phyloP scores from a whole-genome alignment of 23 tunicate genomes.

The Phallusia fumigata region DNA sequence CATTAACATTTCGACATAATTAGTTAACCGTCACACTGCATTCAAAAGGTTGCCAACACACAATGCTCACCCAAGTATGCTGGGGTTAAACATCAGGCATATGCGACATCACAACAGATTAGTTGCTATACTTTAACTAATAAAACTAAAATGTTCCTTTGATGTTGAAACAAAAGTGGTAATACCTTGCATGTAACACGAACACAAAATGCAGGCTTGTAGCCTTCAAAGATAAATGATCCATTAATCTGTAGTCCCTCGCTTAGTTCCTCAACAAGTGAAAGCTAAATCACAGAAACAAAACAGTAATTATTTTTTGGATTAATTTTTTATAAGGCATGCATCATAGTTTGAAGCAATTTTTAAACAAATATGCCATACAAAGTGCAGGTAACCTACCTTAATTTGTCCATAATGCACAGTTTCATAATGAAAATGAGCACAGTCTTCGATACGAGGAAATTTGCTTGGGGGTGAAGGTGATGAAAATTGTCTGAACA shows the following conservation, averaged over 20 bases:
- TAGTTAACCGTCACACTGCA: too few relatives aligned
- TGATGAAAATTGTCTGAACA: neutral
- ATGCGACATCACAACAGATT: too few relatives aligned
- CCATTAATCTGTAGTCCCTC: slow-evolving; percentile 63
- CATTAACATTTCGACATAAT: too few relatives aligned
- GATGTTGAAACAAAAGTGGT: neutral
- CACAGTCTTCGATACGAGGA: slow-evolving; percentile 95
- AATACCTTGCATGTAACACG: slow-evolving; percentile 86
- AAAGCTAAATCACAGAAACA: slow-evolving; percentile 36
- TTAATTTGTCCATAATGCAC: slow-evolving; percentile 68
- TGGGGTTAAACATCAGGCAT: too few relatives aligned
- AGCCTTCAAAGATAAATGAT: slow-evolving; percentile 34
- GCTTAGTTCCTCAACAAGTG: slow-evolving; percentile 60
- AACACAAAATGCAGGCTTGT: slow-evolving; percentile 67
- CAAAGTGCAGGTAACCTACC: slow-evolving; percentile 21
- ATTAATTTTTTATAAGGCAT: neutral
- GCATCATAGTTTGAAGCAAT: too few relatives aligned
- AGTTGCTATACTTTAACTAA: too few relatives aligned
- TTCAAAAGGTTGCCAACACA: too few relatives aligned
- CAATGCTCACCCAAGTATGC: too few relatives aligned
- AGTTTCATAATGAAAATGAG: slow-evolving; percentile 90
- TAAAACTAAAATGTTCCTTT: too few relatives aligned
- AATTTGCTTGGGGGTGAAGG: slow-evolving; percentile 29
- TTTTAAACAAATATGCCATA: neutral
- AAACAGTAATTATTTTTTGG: neutral